A percentile compares a stretch with the other conserved stretches of the same genome.
Evolutionary conservation across 2,113 vertebrate genomes (phyloP).

Genomic region (Charina bottae): DNA sequence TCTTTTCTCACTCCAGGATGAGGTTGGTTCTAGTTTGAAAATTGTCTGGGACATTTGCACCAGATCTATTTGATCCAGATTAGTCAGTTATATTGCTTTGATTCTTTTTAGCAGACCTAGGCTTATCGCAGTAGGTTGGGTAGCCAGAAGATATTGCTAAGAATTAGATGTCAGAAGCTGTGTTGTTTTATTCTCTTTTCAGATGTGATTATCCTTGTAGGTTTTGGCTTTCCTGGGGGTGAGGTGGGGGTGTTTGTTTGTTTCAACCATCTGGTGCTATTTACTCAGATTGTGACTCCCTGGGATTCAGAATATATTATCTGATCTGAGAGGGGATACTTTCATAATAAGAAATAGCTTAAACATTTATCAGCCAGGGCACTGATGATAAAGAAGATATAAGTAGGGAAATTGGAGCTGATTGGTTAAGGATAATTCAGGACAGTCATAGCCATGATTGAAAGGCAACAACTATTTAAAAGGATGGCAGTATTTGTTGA

Average conservation of each 20-base stretch:
- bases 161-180: neutral
- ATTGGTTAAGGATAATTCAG: neutral
- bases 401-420: neutral
- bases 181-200: neutral
- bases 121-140: neutral
- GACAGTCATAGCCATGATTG: neutral
- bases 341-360: neutral
- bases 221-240: neutral
- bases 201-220: neutral
- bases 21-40: neutral
- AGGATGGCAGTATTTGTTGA: neutral
- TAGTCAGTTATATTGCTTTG: neutral
- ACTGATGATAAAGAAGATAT: neutral
- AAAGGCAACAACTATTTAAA: neutral
- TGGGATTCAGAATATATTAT: neutral
- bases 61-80: neutral
- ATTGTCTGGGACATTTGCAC: neutral
- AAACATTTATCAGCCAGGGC: neutral
- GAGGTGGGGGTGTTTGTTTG: neutral
- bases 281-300: neutral
- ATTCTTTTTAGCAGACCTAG: neutral
- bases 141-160: neutral
- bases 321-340: neutral
- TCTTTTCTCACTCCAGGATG: neutral
- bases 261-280: neutral